Conservation (phyloP, 2,113 vertebrate genomes). For the Nerophis ophidion region DNA sequence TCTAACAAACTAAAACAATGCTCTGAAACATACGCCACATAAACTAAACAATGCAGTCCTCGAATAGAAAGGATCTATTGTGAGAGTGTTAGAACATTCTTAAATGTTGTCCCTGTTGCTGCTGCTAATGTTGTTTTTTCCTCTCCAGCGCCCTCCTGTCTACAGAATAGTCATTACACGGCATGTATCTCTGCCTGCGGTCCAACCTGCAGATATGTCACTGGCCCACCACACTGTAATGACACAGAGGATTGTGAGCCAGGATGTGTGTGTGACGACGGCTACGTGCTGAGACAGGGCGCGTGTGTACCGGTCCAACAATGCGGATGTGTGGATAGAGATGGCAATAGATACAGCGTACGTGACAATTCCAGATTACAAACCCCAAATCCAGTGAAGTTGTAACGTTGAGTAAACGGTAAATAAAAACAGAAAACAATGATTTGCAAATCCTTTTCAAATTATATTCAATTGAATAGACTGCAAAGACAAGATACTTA, state of each 20-base stretch:
- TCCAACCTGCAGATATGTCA: constrained; percentile 73
- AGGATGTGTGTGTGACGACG: constrained; percentile 77
- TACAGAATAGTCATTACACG: constrained; percentile 68
- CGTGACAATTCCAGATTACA: constrained; percentile 31
- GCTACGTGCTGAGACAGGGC: constrained; percentile 65
- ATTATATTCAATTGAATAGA: too few species aligned
- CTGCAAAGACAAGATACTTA: too few species aligned
- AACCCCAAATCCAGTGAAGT: neutral
- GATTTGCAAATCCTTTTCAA: too few species aligned
- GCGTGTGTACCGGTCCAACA: constrained; percentile 71
- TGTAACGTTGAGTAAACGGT: too few species aligned
- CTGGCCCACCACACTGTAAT: constrained; percentile 67
- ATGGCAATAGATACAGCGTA: constrained; percentile 69
- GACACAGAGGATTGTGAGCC: constrained; percentile 56
- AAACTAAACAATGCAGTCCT: too few species aligned
- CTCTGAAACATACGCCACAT: too few species aligned
- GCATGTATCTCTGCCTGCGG: constrained; percentile 71
- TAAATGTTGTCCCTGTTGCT: too few species aligned
- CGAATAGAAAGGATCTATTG: too few species aligned
- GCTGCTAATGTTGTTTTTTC: neutral
- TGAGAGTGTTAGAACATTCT: too few species aligned
- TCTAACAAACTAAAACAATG: too few species aligned
- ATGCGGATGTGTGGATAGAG: constrained; percentile 77
- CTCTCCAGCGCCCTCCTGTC: constrained; percentile 69
- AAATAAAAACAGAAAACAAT: too few species aligned